Evolutionary conservation across 2,797 vertebrate genomes (phyloP).

Genomic region (Darevskia nairensis): DNA sequence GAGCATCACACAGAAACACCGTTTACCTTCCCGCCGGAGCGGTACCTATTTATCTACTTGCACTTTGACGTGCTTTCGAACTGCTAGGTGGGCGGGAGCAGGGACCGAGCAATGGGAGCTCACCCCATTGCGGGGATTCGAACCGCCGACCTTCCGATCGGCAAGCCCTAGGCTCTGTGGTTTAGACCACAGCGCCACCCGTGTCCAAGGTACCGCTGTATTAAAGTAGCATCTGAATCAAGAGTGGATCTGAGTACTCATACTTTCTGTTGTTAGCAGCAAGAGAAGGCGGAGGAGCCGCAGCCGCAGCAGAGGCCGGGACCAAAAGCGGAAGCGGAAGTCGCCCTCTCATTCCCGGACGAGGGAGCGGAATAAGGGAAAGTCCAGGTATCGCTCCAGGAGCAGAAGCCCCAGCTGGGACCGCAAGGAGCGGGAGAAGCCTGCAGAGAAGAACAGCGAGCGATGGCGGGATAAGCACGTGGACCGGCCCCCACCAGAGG

Average conservation of each 20-base stretch:
- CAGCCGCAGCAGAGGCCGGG: slow-evolving; percentile 80
- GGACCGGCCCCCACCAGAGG: slow-evolving; percentile 93
- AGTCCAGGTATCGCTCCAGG: slow-evolving; percentile 84
- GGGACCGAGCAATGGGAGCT: too few species aligned
- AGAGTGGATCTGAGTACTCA: neutral
- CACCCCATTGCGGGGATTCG: too few species aligned
- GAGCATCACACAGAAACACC: too few species aligned
- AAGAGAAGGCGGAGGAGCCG: slow-evolving; percentile 86
- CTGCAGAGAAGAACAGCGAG: slow-evolving; percentile 73
- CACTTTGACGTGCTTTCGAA: too few species aligned
- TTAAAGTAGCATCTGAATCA: neutral
- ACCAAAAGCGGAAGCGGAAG: slow-evolving; percentile 77
- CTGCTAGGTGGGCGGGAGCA: too few species aligned
- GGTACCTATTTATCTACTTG: too few species aligned
- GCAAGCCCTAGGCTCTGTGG: too few species aligned
- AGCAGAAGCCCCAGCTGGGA: slow-evolving; percentile 85
- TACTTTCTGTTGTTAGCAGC: slow-evolving; percentile 67
- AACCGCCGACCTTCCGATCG: too few species aligned
- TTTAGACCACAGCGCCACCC: too few species aligned
- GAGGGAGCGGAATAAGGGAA: slow-evolving; percentile 81
- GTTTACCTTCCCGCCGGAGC: too few species aligned
- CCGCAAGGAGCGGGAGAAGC: slow-evolving; percentile 75
- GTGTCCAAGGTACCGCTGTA: too few species aligned
- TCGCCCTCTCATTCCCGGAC: slow-evolving; percentile 82
- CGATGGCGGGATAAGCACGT: slow-evolving; percentile 96